phyloP scores from a whole-genome alignment of 2,888 invertebrate genomes.

The Anticlea derivata region DNA sequence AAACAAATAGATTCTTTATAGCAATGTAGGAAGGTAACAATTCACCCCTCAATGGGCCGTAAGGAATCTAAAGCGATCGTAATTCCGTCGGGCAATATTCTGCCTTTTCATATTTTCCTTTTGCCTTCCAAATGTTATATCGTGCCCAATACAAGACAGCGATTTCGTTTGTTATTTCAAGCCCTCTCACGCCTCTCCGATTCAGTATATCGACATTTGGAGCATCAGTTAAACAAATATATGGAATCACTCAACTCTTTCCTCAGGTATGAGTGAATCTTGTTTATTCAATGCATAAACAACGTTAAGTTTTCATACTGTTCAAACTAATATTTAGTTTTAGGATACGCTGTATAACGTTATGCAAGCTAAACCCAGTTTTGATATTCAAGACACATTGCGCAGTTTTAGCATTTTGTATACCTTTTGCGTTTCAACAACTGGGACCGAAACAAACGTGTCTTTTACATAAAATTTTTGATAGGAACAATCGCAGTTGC shows the following conservation, averaged over 20 bases:
- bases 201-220: constrained; percentile 73
- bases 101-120: constrained; percentile 80
- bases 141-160: constrained; percentile 73
- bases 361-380: constrained; percentile 25
- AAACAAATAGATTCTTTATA: constrained; percentile 80
- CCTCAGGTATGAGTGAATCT: constrained; percentile 39
- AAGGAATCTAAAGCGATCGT: constrained; percentile 80
- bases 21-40: constrained; percentile 79
- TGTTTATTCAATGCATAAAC: constrained; percentile 37
- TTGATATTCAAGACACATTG: constrained; percentile 27
- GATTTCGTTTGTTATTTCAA: constrained; percentile 81
- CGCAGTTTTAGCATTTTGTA: constrained; percentile 25
- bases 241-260: constrained; percentile 55
- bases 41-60: constrained; percentile 78
- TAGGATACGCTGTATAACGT: constrained; percentile 29
- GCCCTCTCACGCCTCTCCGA: constrained; percentile 69
- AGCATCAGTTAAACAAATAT: constrained; percentile 71
- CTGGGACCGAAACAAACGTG: constrained; percentile 44
- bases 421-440: constrained; percentile 41
- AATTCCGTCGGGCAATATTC: constrained; percentile 81
- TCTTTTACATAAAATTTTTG: constrained; percentile 49
- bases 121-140: constrained; percentile 75
- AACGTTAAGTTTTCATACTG: constrained; percentile 28
- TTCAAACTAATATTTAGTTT: constrained; percentile 30
- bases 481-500: constrained; percentile 51